Base-by-base conservation (phyloP, 1,140 invertebrate genomes). In the Tachypleus tridentatus region DNA sequence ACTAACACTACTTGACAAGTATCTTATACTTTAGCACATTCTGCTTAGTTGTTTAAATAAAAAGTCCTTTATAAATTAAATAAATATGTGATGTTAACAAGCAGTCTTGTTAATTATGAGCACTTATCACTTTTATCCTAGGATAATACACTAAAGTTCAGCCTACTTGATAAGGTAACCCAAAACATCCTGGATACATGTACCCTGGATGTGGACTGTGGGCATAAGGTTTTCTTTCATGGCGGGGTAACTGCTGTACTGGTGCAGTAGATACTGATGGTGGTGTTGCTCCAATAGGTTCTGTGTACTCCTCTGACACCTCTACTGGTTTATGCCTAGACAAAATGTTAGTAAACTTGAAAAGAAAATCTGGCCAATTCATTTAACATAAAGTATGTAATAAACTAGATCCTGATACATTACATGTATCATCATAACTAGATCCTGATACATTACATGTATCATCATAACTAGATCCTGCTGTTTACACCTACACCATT, bases 91-190 rank as follows among this genome's bases (percentile, higher is more conserved):
- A 53, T 51, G 6, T 61, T 53, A 10, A 51, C 51, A 8, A 52
- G 29, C 2, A 29, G 29, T 11, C 8, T 61, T 9, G 8, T 6
- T 49, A 61, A 9, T 61, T 47, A 8, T 49, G 5, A 10, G 3
- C 7, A 51, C 57, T n/a, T 58, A n/a, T 47, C 3, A 58, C n/a
- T 11, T 3, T 5, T 51, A 58, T 5, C n/a, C 10, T 58, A 49
- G 51, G 60, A 60, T 59, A 49, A 5, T 29, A 64, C 10, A 7
- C 29, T 57, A 29, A 63, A 60, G 4, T 5, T 51, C 57, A 62
- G 51, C 7, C 5, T 59, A 67, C 66, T 63, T 67, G 66, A 56
- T 67, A 67, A 47, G 66, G 66, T 62, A 67, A n/a, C n/a, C 66
- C 66, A 64, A 67, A 67, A 52, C 60, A 67, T 49, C 51, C 62